phyloP scores from a whole-genome alignment of 2,888 invertebrate genomes.

The Eustalomyia histrio region DNA sequence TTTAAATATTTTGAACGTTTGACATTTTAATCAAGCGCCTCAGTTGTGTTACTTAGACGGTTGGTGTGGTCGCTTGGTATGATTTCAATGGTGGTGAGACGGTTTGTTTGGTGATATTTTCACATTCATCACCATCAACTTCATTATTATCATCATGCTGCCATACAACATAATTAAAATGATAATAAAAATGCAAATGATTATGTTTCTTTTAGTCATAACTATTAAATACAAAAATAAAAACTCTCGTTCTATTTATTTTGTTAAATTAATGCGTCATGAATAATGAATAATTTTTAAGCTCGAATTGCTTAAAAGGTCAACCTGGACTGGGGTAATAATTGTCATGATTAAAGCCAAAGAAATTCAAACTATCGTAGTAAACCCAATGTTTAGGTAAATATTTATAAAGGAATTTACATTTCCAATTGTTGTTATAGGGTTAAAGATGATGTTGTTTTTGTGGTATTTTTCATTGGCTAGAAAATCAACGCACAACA shows the following conservation, averaged over 20 bases:
- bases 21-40: slow-evolving; percentile 63
- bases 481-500: not conserved
- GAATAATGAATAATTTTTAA: slow-evolving; percentile 23
- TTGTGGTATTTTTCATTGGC: not conserved
- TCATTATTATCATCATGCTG: not conserved
- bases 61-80: slow-evolving; percentile 7
- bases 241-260: slow-evolving; percentile 4
- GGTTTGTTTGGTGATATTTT: not conserved
- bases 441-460: slow-evolving; percentile 8
- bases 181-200: slow-evolving; percentile 45
- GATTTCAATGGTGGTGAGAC: slow-evolving; percentile 13
- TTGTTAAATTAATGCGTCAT: slow-evolving; percentile 40
- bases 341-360: not conserved
- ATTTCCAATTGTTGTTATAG: slow-evolving; percentile 4
- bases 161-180: slow-evolving; percentile 27
- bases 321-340: not conserved
- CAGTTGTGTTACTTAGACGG: not conserved
- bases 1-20: slow-evolving; percentile 56
- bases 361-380: slow-evolving; percentile 11
- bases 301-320: not conserved
- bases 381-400: slow-evolving; percentile 22
- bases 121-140: slow-evolving; percentile 29
- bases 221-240: slow-evolving; percentile 15
- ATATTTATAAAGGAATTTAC: slow-evolving; percentile 45
- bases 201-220: slow-evolving; percentile 18